Conservation (phyloP, 1,140 invertebrate species). For the Triops cancriformis region DNA sequence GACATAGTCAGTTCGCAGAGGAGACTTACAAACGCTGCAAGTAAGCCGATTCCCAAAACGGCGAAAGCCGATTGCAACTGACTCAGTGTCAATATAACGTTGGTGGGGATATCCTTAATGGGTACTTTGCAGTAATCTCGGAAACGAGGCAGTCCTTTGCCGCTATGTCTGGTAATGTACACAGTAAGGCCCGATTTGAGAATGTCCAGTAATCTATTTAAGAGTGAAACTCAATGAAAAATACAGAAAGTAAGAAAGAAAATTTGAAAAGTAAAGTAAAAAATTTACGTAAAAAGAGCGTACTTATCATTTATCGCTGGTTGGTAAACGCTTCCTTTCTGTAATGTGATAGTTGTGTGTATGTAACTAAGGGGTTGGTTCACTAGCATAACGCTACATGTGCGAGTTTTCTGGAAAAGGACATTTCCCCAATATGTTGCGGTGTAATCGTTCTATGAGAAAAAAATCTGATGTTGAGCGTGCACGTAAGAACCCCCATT, state of each 20-base stretch:
- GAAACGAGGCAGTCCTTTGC: background rate
- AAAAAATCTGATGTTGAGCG: background rate
- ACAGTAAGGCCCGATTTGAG: background rate
- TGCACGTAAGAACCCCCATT: too few species aligned
- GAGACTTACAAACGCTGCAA: background rate
- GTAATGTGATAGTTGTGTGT: background rate
- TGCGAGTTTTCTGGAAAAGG: background rate
- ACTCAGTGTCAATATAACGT: background rate
- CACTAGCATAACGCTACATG: background rate
- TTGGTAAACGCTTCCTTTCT: background rate
- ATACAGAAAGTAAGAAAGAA: background rate
- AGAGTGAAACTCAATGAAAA: background rate
- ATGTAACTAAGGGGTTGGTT: background rate
- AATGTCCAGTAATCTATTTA: background rate
- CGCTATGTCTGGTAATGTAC: background rate
- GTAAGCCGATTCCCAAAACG: background rate
- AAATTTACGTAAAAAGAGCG: background rate
- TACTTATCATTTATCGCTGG: background rate
- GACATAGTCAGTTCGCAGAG: background rate
- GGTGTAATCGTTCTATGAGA: background rate
- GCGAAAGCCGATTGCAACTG: background rate
- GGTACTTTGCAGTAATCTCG: background rate
- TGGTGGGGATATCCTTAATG: background rate
- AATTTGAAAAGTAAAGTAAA: background rate
- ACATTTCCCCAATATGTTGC: background rate